Conservation (phyloP, 2,797 vertebrate species). For the Argentina silus region DNA sequence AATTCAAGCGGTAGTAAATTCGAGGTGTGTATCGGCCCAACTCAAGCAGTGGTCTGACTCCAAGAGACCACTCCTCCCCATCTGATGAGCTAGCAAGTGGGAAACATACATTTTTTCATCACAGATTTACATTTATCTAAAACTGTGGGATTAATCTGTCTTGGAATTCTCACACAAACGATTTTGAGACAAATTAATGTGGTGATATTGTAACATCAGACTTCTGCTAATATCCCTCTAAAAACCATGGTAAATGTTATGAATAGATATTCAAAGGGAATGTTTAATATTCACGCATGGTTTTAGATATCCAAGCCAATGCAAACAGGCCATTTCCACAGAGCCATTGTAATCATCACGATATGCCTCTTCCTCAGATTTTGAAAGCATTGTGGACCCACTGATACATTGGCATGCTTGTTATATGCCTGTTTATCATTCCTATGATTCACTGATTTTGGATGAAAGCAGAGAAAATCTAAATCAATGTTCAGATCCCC, state of each 20-base stretch:
- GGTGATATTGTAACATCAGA: neutral
- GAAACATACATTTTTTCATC: neutral
- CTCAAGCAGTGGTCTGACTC: too few species aligned
- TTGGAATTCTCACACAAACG: neutral
- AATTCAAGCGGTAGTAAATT: too few species aligned
- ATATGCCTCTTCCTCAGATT: slow-evolving; percentile 15
- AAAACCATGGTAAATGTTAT: neutral
- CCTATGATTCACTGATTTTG: slow-evolving; percentile 29
- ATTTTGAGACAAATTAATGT: neutral
- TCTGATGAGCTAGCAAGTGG: neutral
- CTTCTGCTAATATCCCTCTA: neutral
- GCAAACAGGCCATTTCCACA: neutral
- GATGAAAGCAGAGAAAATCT: slow-evolving; percentile 40
- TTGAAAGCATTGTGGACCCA: neutral
- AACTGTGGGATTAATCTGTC: neutral
- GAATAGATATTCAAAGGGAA: slow-evolving; percentile 3
- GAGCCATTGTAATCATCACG: slow-evolving; percentile 12
- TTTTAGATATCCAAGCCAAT: slow-evolving; percentile 9
- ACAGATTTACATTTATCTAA: neutral
- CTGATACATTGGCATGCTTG: slow-evolving; percentile 2
- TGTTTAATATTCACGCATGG: slow-evolving; percentile 1
- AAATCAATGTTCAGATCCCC: slow-evolving; percentile 42
- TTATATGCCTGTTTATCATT: slow-evolving; percentile 42
- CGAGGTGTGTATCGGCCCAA: too few species aligned
- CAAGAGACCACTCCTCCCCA: neutral